phyloP scores from a whole-genome alignment of 2,888 invertebrate species.

The Linnaemya tessellans region DNA sequence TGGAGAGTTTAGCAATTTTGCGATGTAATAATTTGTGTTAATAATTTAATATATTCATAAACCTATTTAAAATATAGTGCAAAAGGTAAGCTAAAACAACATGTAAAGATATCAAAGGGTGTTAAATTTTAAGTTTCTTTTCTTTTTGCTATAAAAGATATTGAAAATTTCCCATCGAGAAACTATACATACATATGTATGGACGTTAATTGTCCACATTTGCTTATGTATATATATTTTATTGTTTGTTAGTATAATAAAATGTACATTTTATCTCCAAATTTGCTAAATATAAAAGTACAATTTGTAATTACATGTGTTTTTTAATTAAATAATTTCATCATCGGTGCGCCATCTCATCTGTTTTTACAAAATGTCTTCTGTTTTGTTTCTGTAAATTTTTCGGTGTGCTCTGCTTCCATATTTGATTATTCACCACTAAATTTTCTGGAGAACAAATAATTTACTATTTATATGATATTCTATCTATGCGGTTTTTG shows the following conservation, averaged over 20 bases:
- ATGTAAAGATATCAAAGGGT: neutral
- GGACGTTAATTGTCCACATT: no score
- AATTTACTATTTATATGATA: neutral
- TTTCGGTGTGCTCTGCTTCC: neutral
- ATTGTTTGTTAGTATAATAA: no score
- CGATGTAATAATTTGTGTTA: slow-evolving; percentile 24
- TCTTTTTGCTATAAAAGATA: neutral
- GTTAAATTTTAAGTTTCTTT: neutral
- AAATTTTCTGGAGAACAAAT: slow-evolving; percentile 15
- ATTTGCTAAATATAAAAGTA: no score
- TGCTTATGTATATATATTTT: no score
- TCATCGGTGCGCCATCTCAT: slow-evolving; percentile 52
- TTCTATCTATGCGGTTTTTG: neutral
- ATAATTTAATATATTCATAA: neutral
- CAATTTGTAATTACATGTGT: no score
- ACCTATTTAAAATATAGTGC: slow-evolving; percentile 22
- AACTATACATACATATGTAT: no score
- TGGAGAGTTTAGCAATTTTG: slow-evolving; percentile 29
- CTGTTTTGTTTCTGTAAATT: slow-evolving; percentile 1
- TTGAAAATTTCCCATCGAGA: neutral
- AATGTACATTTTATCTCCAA: no score
- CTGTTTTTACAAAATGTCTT: slow-evolving; percentile 57
- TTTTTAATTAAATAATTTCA: slow-evolving; percentile 29
- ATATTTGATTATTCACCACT: slow-evolving; percentile 7
- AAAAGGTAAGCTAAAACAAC: slow-evolving; percentile 45